Evolutionary conservation across 2,797 vertebrate genomes (phyloP), one percentile per base, ranked within the genome.

Genomic region (Manis pentadactyla): DNA sequence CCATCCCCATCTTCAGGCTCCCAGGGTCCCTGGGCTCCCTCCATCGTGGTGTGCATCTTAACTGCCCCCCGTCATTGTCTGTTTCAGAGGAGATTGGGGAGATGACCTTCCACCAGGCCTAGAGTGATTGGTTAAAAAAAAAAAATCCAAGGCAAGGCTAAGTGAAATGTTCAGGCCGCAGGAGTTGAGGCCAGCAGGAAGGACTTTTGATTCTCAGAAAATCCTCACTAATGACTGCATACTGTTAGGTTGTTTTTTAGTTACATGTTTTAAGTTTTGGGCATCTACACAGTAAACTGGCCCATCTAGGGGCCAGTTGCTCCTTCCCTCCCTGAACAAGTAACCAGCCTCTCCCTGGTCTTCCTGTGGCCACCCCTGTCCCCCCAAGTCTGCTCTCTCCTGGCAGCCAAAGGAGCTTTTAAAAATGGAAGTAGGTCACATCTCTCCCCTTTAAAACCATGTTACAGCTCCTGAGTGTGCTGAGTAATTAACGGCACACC

Each of bases 151-250:
- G 46, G 31, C 27, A 66, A 18, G 55, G 29, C 8, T 79, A 71
- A 90, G 18, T 61, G 74, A 94, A 66, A 78, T 1, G 25, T 19
- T 97, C 23, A 84, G 59, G 53, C 25, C 8, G 39, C 51, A n/a
- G 13, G 18, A 73, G 31, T n/a, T 46, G 46, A 77, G 53, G 63
- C 6, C 18, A 66, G 27, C 29, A 7, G 13, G 53, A 90, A 69
- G 17, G 61, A 97, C 85, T 84, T 79, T 63, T 79, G 31, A 84
- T 83, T 93, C 31, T 49, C 61, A 81, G 68, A 34, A 90, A 96
- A 81, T 31, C 51, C 59, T 77, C 55, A 17, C 8, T 64, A 53
- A 63, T 4, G 37, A 90, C 21, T 37, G 29, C 21, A 17, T 90
- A 29, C 37, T 77, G 17, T 57, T 42, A 46, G 25, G 15, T 9